Conservation (phyloP, 2,888 invertebrate genomes). For the Mechanitis messenoides region DNA sequence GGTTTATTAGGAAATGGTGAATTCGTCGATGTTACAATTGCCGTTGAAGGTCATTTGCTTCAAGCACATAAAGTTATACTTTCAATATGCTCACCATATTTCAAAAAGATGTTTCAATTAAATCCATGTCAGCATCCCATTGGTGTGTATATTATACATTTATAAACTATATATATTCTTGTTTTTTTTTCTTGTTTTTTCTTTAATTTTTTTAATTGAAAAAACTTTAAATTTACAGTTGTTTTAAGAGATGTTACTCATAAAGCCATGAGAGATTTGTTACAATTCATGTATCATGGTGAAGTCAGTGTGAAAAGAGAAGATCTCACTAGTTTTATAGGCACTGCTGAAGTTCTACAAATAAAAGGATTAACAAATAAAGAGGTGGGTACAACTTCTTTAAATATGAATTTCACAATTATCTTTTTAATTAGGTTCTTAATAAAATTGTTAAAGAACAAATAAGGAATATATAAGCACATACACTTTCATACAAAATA, state of each 20-base stretch:
- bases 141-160: constrained; percentile 47
- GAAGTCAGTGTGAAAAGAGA: constrained; percentile 85
- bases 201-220: neutral
- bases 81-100: constrained; percentile 83
- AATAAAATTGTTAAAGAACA: too few species aligned
- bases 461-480: too few species aligned
- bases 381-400: constrained; percentile 48
- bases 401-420: neutral
- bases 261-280: constrained; percentile 82
- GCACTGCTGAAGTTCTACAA: constrained; percentile 84
- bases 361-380: constrained; percentile 83
- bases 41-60: constrained; percentile 79
- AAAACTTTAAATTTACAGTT: constrained; percentile 58
- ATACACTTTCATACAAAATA: too few species aligned
- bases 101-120: constrained; percentile 81
- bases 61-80: constrained; percentile 84
- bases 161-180: constrained; percentile 12
- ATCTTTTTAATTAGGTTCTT: neutral
- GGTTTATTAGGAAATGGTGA: constrained; percentile 76
- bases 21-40: constrained; percentile 79
- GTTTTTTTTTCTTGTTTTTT: constrained; percentile 6
- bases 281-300: constrained; percentile 86
- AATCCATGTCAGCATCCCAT: constrained; percentile 82
- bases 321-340: constrained; percentile 82
- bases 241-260: constrained; percentile 83